A percentile compares a stretch with the other conserved stretches of the same genome.
These are phyloP conservation scores for Vanacampus margaritifer DNA, from an alignment of 2,113 vertebrate genomes.

Conservation along the genomic window DNA sequence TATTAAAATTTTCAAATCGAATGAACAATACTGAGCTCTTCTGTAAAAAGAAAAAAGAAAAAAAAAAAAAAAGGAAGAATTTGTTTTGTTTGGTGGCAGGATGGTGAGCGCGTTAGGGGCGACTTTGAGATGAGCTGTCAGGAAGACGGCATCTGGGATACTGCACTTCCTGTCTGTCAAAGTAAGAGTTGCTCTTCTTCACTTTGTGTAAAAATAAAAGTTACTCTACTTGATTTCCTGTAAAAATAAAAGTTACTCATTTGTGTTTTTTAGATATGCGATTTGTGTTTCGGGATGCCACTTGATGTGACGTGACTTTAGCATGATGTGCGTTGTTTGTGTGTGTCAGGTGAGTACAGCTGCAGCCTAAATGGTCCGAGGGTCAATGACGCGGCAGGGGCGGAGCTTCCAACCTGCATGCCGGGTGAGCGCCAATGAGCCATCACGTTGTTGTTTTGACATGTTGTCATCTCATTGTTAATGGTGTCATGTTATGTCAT, in stretches of 20 bases:
- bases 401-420: slow-evolving; percentile 67
- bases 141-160: slow-evolving; percentile 85
- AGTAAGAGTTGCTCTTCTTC: slow-evolving; percentile 73
- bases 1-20: too few species aligned
- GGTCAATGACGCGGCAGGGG: slow-evolving; percentile 74
- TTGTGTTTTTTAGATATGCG: too few species aligned
- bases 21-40: too few species aligned
- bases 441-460: background rate
- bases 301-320: too few species aligned
- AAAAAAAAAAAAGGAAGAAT: too few species aligned
- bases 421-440: slow-evolving; percentile 64
- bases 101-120: slow-evolving; percentile 73
- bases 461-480: background rate
- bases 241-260: too few species aligned
- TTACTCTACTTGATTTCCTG: too few species aligned
- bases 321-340: background rate
- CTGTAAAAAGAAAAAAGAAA: too few species aligned
- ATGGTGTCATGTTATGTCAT: background rate
- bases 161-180: slow-evolving; percentile 79
- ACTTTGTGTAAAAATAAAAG: too few species aligned
- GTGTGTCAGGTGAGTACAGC: slow-evolving; percentile 73
- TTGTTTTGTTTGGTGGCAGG: slow-evolving; percentile 65
- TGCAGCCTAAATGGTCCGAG: slow-evolving; percentile 77
- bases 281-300: background rate
- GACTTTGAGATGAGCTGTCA: slow-evolving; percentile 78